phyloP scores from a whole-genome alignment of 2,888 invertebrate species.

The Blomia tropicalis region DNA sequence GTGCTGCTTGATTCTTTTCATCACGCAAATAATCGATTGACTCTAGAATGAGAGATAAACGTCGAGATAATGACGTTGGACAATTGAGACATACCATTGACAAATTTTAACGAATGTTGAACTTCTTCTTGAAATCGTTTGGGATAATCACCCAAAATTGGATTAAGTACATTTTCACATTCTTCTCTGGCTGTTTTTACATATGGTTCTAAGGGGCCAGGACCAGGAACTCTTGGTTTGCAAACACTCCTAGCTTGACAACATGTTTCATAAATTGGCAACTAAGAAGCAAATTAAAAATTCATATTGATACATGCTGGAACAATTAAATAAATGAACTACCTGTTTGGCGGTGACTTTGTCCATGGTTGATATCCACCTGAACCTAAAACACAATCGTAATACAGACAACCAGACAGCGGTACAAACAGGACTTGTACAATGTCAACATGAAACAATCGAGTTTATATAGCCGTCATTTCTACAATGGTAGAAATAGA shows the following conservation, averaged over 20 bases:
- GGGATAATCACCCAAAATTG: not conserved
- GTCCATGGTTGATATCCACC: not conserved
- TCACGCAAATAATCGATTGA: slow-evolving; percentile 3
- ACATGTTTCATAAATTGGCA: slow-evolving; percentile 1
- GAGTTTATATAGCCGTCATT: too few species aligned
- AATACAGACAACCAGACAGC: not conserved
- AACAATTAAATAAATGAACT: not conserved
- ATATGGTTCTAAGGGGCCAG: slow-evolving; percentile 1
- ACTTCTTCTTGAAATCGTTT: not conserved
- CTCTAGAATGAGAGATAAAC: not conserved
- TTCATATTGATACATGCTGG: not conserved
- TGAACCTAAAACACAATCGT: not conserved
- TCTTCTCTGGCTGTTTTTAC: not conserved
- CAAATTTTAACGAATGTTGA: not conserved
- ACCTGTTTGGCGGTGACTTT: slow-evolving; percentile 4
- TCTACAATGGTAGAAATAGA: too few species aligned
- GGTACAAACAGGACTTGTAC: not conserved
- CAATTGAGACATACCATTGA: not conserved
- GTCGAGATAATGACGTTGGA: not conserved
- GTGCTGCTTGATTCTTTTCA: slow-evolving; percentile 1
- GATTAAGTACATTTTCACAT: not conserved
- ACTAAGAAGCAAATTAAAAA: not conserved
- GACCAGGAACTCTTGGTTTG: not conserved
- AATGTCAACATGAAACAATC: not conserved
- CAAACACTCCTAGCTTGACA: not conserved